Percentiles rank a stretch among this genome's conserved stretches.
Conservation (phyloP, 2,113 vertebrate species). For the Addax nasomaculatus region DNA sequence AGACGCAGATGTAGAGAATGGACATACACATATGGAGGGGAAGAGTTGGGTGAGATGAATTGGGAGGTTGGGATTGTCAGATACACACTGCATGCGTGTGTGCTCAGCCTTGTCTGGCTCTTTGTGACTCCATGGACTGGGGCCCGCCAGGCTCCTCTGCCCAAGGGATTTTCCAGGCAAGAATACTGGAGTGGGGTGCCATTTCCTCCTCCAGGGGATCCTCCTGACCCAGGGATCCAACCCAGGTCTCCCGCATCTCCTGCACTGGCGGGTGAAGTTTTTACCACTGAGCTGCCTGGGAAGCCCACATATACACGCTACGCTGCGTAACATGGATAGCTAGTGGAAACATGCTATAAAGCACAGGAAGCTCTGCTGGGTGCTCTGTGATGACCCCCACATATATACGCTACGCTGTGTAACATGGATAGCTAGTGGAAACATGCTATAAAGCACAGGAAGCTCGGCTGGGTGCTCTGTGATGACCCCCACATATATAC, state of each 20-base stretch:
- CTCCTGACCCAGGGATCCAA: background rate
- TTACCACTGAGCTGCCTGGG: background rate
- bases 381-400: background rate
- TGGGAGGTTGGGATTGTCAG: background rate
- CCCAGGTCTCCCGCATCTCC: background rate
- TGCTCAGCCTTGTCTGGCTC: background rate
- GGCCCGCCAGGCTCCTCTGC: background rate
- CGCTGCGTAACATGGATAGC: background rate
- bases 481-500: background rate
- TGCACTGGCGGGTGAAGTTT: background rate
- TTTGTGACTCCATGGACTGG: background rate
- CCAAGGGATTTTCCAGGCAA: background rate
- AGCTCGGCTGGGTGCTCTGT: too few relatives aligned
- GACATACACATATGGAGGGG: background rate
- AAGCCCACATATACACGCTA: background rate
- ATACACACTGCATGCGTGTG: background rate
- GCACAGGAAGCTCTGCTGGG: too few relatives aligned
- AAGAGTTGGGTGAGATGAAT: background rate
- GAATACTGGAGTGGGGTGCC: background rate
- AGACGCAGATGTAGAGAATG: background rate
- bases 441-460: too few relatives aligned
- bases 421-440: too few relatives aligned
- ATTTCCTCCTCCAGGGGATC: background rate
- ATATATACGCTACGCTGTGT: too few relatives aligned
- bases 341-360: too few relatives aligned